Evolutionary conservation across 2,797 vertebrate species (phyloP).

Genomic region (Gastrophryne carolinensis): DNA sequence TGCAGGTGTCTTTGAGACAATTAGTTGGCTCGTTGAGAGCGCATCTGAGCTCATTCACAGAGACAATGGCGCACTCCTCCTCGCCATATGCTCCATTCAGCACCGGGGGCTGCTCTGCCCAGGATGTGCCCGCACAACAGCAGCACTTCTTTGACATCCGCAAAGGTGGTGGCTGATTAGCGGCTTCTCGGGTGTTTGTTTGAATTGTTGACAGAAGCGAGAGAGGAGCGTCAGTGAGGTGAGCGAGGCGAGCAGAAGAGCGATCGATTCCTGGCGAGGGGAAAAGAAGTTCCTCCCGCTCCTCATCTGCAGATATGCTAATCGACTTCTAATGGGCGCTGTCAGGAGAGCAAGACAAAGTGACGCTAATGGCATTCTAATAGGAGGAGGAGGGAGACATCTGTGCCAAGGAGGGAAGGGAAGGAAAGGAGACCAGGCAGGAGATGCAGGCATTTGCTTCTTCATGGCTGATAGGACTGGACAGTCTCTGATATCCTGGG

Average conservation of each 20-base stretch:
- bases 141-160: constrained; percentile 1
- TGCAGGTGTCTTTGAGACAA: constrained; percentile 42
- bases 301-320: constrained; percentile 13
- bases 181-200: constrained; percentile 34
- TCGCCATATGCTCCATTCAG: constrained; percentile 21
- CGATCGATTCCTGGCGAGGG: not conserved
- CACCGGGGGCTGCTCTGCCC: not conserved
- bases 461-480: too few relatives aligned
- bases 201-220: constrained; percentile 29
- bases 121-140: not conserved
- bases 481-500: too few relatives aligned
- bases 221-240: constrained; percentile 19
- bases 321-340: constrained; percentile 8
- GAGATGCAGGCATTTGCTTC: too few relatives aligned
- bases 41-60: constrained; percentile 33
- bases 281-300: not conserved
- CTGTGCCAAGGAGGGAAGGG: not conserved
- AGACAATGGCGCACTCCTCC: constrained; percentile 3
- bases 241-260: not conserved
- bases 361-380: constrained; percentile 10
- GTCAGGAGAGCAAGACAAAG: constrained; percentile 11
- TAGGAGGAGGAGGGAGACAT: not conserved
- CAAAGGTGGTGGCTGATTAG: constrained; percentile 24
- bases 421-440: not conserved
- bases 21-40: not conserved